A percentile compares a stretch with the other conserved stretches of the same genome.
Conservation (phyloP, 2,113 vertebrate species). For the Psophia crepitans region DNA sequence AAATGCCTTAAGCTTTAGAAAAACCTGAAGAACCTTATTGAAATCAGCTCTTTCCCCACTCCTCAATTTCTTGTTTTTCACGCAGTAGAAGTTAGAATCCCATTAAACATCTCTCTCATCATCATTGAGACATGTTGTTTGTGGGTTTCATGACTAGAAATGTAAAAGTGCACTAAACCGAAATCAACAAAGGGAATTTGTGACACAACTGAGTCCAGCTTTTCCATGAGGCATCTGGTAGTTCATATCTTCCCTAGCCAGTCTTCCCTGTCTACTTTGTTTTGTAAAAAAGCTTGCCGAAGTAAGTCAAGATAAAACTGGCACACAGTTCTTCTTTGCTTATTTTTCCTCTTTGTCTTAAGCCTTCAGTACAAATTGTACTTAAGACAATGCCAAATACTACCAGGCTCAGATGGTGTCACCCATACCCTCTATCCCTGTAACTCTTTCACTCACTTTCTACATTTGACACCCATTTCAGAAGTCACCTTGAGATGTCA, state of each 20-base stretch:
- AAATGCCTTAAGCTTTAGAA: neutral
- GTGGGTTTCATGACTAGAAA: neutral
- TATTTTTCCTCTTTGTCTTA: neutral
- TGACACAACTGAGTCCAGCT: neutral
- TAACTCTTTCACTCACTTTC: neutral
- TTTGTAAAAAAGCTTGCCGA: neutral
- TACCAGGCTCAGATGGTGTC: neutral
- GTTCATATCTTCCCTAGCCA: neutral
- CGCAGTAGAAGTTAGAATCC: neutral
- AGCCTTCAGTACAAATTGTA: neutral
- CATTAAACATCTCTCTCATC: neutral
- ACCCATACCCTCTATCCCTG: accelerated
- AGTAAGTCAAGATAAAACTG: neutral
- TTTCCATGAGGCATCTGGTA: neutral
- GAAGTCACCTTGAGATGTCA: neutral
- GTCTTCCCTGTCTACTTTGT: neutral
- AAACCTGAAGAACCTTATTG: neutral
- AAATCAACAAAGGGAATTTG: neutral
- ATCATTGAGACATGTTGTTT: neutral
- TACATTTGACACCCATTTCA: neutral
- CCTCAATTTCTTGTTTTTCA: neutral
- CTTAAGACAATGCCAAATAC: neutral
- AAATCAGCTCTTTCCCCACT: neutral
- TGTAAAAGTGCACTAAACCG: neutral
- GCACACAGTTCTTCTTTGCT: neutral